Conservation (phyloP, 1,140 invertebrate genomes). For the Oppia nitens region DNA sequence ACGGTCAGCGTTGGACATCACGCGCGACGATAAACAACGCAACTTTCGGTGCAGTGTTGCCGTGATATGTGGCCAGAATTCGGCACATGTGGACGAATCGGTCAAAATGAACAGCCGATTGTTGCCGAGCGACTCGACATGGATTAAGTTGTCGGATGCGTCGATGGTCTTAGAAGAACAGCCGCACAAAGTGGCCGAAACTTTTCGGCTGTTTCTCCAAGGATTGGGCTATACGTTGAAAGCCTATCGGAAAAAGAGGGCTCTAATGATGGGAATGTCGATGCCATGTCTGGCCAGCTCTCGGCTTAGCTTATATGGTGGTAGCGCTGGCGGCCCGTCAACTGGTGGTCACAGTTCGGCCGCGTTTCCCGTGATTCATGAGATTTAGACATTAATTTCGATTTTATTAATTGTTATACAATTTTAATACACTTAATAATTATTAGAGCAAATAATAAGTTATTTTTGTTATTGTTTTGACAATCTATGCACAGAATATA, state of each 20-base stretch:
- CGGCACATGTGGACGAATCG: conserved; percentile 81
- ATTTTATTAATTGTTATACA: too few species aligned
- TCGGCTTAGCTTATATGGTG: neutral
- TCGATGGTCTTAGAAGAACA: conserved; percentile 97
- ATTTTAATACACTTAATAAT: too few species aligned
- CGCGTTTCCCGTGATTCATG: too few species aligned
- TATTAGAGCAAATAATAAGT: too few species aligned
- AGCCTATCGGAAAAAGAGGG: neutral
- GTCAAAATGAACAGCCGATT: conserved; percentile 77
- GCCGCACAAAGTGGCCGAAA: conserved; percentile 89
- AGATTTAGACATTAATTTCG: too few species aligned
- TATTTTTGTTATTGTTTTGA: too few species aligned
- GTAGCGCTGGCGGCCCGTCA: neutral
- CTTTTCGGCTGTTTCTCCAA: conserved; percentile 90
- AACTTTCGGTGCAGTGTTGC: conserved; percentile 17
- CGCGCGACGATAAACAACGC: conserved; percentile 7
- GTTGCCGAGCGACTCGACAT: conserved; percentile 86
- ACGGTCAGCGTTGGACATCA: conserved; percentile 12
- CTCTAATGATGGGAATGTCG: conserved; percentile 3
- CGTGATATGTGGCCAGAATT: conserved; percentile 11
- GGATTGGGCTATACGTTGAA: conserved; percentile 67
- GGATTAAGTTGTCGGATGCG: conserved; percentile 98
- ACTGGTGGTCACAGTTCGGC: too few species aligned
- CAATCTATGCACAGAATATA: too few species aligned
- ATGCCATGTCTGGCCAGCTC: conserved; percentile 8